These are phyloP conservation scores for Erebia palarica DNA, from an alignment of 2,888 invertebrate genomes.

Conservation along the genomic window DNA sequence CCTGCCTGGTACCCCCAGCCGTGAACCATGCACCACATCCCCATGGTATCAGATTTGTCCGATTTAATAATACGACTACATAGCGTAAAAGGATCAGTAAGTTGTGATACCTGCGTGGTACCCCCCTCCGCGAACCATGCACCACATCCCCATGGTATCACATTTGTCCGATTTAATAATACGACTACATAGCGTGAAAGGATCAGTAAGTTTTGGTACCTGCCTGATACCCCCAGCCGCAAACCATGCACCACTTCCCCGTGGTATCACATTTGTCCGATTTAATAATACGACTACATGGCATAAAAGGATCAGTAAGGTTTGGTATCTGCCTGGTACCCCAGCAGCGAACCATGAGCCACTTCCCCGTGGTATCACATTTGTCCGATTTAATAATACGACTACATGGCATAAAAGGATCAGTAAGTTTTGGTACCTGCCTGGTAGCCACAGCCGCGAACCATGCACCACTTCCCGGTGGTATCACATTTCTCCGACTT, in stretches of 20 bases:
- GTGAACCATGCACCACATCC: constrained; percentile 69
- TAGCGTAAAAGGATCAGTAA: neutral
- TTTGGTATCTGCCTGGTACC: constrained; percentile 75
- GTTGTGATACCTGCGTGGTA: constrained; percentile 67
- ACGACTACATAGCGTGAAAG: too few species aligned
- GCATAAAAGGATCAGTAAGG: neutral
- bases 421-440: constrained; percentile 51
- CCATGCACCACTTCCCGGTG: constrained; percentile 85
- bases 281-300: neutral
- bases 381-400: constrained; percentile 63
- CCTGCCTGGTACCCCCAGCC: constrained; percentile 88
- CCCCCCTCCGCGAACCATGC: constrained; percentile 93
- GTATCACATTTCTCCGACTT: constrained; percentile 67
- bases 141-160: constrained; percentile 80
- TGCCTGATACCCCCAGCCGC: constrained; percentile 89
- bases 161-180: constrained; percentile 64
- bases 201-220: constrained; percentile 48
- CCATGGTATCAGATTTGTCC: constrained; percentile 56
- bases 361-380: constrained; percentile 67
- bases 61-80: neutral
- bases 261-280: constrained; percentile 55
- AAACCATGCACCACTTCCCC: constrained; percentile 62
- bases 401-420: neutral
- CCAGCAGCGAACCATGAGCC: constrained; percentile 93
- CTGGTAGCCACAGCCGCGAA: constrained; percentile 91